A percentile compares a stretch with the other conserved stretches of the same genome.
Evolutionary conservation across 2,888 invertebrate genomes (phyloP).

Genomic region (Ophion ellenae): DNA sequence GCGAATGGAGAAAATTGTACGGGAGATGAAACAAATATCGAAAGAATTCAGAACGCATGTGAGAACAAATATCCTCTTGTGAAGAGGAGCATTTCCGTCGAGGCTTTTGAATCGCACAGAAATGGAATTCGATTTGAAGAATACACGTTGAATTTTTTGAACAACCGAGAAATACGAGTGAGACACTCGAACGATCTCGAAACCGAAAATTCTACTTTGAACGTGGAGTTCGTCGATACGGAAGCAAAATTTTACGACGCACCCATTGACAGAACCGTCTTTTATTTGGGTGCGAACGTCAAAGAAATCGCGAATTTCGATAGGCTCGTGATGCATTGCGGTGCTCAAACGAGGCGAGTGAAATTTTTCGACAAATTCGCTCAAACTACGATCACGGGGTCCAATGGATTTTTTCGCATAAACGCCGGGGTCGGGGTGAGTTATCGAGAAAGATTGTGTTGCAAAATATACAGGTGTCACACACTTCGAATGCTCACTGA

Average conservation of each 20-base stretch:
- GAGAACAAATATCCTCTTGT: slow-evolving; percentile 35
- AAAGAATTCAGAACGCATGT: slow-evolving; percentile 19
- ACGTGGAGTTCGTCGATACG: slow-evolving; percentile 71
- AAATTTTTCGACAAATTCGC: slow-evolving; percentile 64
- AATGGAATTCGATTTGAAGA: slow-evolving; percentile 73
- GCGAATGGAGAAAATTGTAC: slow-evolving; percentile 10
- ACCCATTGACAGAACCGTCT: slow-evolving; percentile 67
- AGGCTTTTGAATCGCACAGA: slow-evolving; percentile 72
- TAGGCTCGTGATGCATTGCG: slow-evolving; percentile 70
- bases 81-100: slow-evolving; percentile 51
- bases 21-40: neutral
- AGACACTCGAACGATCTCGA: slow-evolving; percentile 35
- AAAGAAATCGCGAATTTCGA: slow-evolving; percentile 67
- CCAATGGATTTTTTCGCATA: slow-evolving; percentile 68
- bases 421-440: slow-evolving; percentile 72
- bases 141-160: slow-evolving; percentile 65
- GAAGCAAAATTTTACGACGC: slow-evolving; percentile 71
- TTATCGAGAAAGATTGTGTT: slow-evolving; percentile 5
- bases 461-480: no score
- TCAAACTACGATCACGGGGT: slow-evolving; percentile 73
- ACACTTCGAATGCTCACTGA: no score
- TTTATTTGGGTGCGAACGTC: slow-evolving; percentile 70
- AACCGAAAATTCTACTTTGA: slow-evolving; percentile 37
- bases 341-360: slow-evolving; percentile 71
- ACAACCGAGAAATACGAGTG: slow-evolving; percentile 48